Conservation (phyloP, 2,113 vertebrate species). For the Alethe diademata region DNA sequence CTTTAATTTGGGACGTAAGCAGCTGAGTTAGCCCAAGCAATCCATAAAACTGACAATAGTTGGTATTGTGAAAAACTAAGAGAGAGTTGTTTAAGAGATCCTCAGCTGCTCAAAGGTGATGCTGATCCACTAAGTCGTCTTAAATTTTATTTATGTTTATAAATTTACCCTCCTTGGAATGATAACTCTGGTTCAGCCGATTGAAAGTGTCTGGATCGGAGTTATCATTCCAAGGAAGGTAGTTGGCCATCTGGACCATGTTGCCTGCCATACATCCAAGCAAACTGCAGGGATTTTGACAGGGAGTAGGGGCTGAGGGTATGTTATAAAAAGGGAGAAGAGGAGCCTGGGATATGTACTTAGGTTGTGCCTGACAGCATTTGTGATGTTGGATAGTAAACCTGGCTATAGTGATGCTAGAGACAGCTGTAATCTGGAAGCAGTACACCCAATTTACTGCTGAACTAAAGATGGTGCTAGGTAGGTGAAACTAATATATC, state of each 20-base stretch:
- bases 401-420: not conserved
- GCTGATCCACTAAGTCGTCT: not conserved
- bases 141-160: not conserved
- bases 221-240: not conserved
- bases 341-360: not conserved
- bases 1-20: accelerated
- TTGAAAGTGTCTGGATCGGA: not conserved
- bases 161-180: no score
- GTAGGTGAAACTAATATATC: not conserved
- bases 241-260: not conserved
- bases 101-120: not conserved
- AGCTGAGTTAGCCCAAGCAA: not conserved
- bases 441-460: not conserved
- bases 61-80: not conserved
- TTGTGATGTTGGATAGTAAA: not conserved
- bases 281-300: not conserved
- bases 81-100: not conserved
- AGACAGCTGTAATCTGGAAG: not conserved
- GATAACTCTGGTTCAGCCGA: not conserved
- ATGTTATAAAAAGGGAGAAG: not conserved
- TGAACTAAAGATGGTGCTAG: not conserved
- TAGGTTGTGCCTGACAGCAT: not conserved
- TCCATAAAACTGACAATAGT: not conserved
- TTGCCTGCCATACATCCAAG: not conserved
- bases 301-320: not conserved